Base-by-base conservation (phyloP, 2,113 vertebrate genomes). In the Hippopotamus amphibius region DNA sequence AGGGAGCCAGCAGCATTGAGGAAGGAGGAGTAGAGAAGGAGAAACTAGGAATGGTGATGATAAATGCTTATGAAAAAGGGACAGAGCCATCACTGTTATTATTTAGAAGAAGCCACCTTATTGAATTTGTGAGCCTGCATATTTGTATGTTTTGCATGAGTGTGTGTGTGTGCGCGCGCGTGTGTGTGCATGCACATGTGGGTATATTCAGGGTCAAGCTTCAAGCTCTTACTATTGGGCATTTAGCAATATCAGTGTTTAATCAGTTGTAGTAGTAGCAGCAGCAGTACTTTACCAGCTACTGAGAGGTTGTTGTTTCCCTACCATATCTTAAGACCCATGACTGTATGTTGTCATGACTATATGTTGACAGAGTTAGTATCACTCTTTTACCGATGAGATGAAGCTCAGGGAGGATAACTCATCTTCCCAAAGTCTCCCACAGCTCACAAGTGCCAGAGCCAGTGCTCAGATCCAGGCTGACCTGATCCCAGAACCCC, bases 1-100 rank as follows among this genome's bases (percentile, higher is more conserved):
- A 97, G 96, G 98, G 98, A 98, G n/a, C 87, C 90, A 97, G 37
- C 57, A 90, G 92, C 94, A 59, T 83, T 17, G 12, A 84, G 83
- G 33, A 80, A 48, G 94, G 63, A 24, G 94, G 93, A 76, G 21
- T 68, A 46, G 28, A 24, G 55, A n/a, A 72, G 93, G 69, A 69
- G 90, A 91, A 88, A 81, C 81, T 97, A 88, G 93, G 96, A 92
- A 98, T 95, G 88, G 84, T 94, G 97, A 77, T 55, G 87, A 46
- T 33, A 95, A 97, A 91, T 88, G 95, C 94, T 84, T 97, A 28
- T 74, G 83, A 95, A 91, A 89, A 96, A 79, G 71, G 61, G 11
- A 85, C 85, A 84, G 86, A 84, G 30, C 28, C 63, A 61, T 95
- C 48, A 16, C 83, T 96, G 41, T 41, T 66, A 90, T 72, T 8